Conservation (phyloP, 1,140 invertebrate species). For the Arion vulgaris region DNA sequence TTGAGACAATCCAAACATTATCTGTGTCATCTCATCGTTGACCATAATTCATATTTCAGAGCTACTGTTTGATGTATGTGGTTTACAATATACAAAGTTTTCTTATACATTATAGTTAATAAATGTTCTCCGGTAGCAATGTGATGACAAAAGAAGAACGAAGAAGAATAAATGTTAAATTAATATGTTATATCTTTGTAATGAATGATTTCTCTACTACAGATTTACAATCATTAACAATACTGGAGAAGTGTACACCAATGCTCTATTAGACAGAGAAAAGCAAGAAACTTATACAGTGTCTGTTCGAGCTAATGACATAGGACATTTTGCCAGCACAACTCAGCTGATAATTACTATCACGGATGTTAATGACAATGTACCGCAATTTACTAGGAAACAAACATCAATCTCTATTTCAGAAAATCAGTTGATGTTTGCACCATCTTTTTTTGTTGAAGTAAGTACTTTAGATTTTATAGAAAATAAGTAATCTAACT, state of each 20-base stretch:
- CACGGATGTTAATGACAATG: conserved; percentile 44
- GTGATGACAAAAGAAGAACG: no score
- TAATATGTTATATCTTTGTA: not conserved
- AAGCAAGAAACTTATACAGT: not conserved
- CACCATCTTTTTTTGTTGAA: conserved; percentile 3
- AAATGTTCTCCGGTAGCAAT: no score
- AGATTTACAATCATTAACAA: not conserved
- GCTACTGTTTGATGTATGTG: no score
- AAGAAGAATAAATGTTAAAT: no score
- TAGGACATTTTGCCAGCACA: not conserved
- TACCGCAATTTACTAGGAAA: conserved; percentile 26
- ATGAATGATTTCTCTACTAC: not conserved
- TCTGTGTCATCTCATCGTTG: no score
- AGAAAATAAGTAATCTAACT: no score
- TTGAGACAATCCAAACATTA: no score
- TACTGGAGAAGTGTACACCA: not conserved
- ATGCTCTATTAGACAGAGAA: not conserved
- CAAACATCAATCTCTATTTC: not conserved
- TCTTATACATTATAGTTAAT: no score
- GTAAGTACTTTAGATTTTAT: conserved; percentile 3
- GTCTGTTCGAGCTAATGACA: conserved; percentile 1
- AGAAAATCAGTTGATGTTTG: not conserved
- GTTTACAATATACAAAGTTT: no score
- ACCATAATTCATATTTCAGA: no score
- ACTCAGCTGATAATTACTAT: conserved; percentile 38